Percentiles rank a stretch among this genome's conserved stretches.
These are phyloP conservation scores for Thymelicus lineola DNA, from an alignment of 2,888 invertebrate species.

Conservation along the genomic window DNA sequence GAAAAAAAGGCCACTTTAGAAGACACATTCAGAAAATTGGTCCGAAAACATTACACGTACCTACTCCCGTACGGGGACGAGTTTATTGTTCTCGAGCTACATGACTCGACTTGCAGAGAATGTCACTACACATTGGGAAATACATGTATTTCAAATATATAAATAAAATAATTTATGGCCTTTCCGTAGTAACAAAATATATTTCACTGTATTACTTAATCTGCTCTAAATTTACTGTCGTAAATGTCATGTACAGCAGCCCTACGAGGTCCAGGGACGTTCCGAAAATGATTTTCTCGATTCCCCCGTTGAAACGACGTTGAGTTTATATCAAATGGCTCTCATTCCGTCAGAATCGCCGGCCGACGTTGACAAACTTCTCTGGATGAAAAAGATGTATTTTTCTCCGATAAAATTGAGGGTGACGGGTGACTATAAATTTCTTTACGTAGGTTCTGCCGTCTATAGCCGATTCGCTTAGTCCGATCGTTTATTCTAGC, in stretches of 20 bases:
- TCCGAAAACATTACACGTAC: too few relatives aligned
- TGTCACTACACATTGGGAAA: too few relatives aligned
- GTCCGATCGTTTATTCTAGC: conserved; percentile 48
- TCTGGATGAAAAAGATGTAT: conserved; percentile 77
- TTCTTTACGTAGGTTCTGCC: conserved; percentile 42
- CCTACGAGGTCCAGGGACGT: conserved; percentile 26
- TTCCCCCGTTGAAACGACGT: conserved; percentile 51
- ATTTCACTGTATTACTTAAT: background rate
- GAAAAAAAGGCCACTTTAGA: too few relatives aligned
- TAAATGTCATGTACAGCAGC: conserved; percentile 7
- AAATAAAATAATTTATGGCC: too few relatives aligned
- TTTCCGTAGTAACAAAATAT: background rate
- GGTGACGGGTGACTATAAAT: conserved; percentile 59
- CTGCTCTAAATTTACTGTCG: background rate
- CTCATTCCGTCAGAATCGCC: conserved; percentile 71
- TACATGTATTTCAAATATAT: too few relatives aligned
- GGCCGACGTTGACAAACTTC: conserved; percentile 76
- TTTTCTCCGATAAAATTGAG: conserved; percentile 77
- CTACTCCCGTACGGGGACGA: too few relatives aligned
- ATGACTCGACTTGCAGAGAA: too few relatives aligned
- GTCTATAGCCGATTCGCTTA: conserved; percentile 46
- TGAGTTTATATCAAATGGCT: conserved; percentile 72
- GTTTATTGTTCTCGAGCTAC: too few relatives aligned
- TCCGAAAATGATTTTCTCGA: conserved; percentile 43
- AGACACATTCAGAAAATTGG: too few relatives aligned